These are phyloP conservation scores for Drosophila ustulata DNA, from an alignment of 2,888 invertebrate species.

Conservation along the genomic window DNA sequence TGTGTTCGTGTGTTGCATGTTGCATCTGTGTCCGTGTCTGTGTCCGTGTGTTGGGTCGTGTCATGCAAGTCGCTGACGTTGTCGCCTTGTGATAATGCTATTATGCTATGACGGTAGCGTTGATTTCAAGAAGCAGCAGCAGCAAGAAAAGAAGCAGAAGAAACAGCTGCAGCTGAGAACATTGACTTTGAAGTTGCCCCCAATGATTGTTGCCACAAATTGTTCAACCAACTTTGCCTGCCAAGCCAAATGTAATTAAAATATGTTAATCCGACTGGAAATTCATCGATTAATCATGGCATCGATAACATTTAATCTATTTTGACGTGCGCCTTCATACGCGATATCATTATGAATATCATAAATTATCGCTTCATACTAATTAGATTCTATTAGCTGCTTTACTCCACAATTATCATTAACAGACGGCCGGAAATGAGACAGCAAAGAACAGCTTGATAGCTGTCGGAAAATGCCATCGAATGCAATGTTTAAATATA, in stretches of 20 bases:
- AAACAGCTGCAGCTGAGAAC: constrained; percentile 36
- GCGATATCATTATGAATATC: constrained; percentile 8
- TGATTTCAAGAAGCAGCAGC: constrained; percentile 51
- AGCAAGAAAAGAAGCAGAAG: constrained; percentile 13
- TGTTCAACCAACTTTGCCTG: background rate
- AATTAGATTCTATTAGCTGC: constrained; percentile 2
- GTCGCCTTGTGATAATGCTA: constrained; percentile 74
- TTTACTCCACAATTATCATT: constrained; percentile 9
- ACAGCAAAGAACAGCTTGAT: background rate
- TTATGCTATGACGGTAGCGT: constrained; percentile 70
- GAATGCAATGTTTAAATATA: background rate
- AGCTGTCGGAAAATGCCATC: background rate
- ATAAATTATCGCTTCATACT: constrained; percentile 30
- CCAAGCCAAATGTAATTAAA: constrained; percentile 50
- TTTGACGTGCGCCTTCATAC: constrained; percentile 7
- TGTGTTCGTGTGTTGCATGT: constrained; percentile 28
- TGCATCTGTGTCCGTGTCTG: constrained; percentile 7
- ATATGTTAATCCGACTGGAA: constrained; percentile 56
- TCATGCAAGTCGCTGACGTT: constrained; percentile 59
- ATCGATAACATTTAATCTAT: constrained; percentile 40
- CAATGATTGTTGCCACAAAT: constrained; percentile 18
- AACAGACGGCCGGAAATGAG: background rate
- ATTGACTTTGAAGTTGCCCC: constrained; percentile 51
- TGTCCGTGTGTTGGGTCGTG: constrained; percentile 42
- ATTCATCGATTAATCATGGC: constrained; percentile 54